Evolutionary conservation across 2,113 vertebrate genomes (phyloP), one percentile per base, ranked within the genome.

Genomic region (Albula goreensis): DNA sequence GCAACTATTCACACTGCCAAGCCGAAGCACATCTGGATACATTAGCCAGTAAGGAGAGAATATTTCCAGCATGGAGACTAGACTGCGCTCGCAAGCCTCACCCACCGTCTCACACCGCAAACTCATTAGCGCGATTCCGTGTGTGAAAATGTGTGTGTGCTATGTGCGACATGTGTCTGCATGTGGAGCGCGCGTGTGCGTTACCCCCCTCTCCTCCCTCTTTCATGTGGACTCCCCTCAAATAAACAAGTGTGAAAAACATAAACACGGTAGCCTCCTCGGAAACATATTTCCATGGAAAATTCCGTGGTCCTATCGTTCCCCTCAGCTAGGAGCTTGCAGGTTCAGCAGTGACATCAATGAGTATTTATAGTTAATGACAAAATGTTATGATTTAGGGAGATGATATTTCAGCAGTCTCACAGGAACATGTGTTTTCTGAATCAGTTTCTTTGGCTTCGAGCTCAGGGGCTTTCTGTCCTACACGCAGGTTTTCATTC

Each of bases 321-420:
- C 92, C 92, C 81, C 92, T 81, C 87, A 90, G 85, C 90, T 49
- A 57, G 89, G 70, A 90, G 90, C 91, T 74, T 88, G 12, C 70
- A 74, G n/a, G 70, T n/a, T 74, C 22, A 10, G n/a, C 70, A 94
- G 90, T 87, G 91, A 91, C 91, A 94, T 89, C 86, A 93, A 93
- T 88, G 89, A 94, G 86, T 92, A 93, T 95, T 95, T 96, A 93
- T 93, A 95, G 92, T 86, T 94, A 90, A 93, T 95, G 88, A 95
- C 87, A 91, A 93, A 92, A 94, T 94, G 91, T 93, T 94, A 93
- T 90, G 89, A 94, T 95, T 94, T 92, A 89, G 93, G 88, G 93
- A 93, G 95, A 90, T 93, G 94, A 94, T 93, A 94, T 95, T 96
- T 96, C 92, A 94, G 91, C 92, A 88, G 89, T 91, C 93, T 95